Evolutionary conservation across 1,140 invertebrate species (phyloP), one percentile per base, ranked within the genome.

Genomic region (Megalonaias nervosa): DNA sequence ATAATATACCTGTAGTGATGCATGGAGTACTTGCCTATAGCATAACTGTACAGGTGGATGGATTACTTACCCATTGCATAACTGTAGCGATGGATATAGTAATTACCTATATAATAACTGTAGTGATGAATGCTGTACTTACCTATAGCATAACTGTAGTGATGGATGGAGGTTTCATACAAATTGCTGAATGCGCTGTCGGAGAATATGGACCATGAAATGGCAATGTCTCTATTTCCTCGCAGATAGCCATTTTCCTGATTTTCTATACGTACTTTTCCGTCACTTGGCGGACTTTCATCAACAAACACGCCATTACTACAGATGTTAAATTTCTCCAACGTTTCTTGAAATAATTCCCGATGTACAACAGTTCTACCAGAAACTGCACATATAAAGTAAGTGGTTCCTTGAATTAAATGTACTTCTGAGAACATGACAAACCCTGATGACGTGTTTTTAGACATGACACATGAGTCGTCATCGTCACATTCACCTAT

Each of bases 291-390:
- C 1, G 71, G 62, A 17, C 38, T 67, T 38, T 77, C 65, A 74
- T 85, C 83, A 14, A 85, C 66, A 15, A 81, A 65, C 26, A 85
- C 72, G 17, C 83, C 83, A 71, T 85, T 74, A 21, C 83, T 79
- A 67, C 83, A 85, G 0, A 48, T 1, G 4, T 56, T 26, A 56
- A 75, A 60, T 67, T 80, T 73, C 2, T 66, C n/a, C 2, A 60
- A 56, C 57, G 55, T 62, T 71, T 75, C 78, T 2, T 55, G 71
- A 26, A 67, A 67, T 5, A 17, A 19, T 60, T 80, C 78, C 17
- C 59, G 38, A 38, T 68, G 19, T 3, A 72, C 26, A 26, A 57
- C 13, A 16, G 55, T 69, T 21, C n/a, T 12, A 58, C 64, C 72
- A 21, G 74, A 75, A 56, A 64, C 57, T 6, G 74, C 76, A 66